Base-by-base conservation (phyloP, 2,113 vertebrate species). In the Pandion haliaetus region DNA sequence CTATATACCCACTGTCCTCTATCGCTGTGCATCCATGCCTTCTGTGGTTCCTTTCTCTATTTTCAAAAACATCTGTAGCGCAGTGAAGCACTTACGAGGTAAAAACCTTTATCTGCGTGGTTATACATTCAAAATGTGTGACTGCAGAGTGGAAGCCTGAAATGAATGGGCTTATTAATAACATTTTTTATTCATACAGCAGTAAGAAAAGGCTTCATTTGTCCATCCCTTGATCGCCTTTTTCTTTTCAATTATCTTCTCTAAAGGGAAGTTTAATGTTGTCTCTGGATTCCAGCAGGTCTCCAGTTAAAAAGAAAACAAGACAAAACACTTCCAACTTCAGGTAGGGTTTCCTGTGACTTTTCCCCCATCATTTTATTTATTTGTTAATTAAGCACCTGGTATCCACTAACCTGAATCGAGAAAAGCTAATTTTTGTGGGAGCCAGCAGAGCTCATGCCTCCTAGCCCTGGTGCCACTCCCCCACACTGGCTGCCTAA, bases 161-260 rank as follows among this genome's bases (percentile, higher is more conserved):
- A 95, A 95, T 78, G 50, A 94, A 88, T 90, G 50, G 12, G 55
- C 52, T 90, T 90, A 88, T 88, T 95, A 95, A 94, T 73, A 92
- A 70, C 15, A 54, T 54, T 83, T 94, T 95, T 94, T 88, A 90
- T 95, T 96, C 82, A 95, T 88, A 81, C 8, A 58, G 55, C 17
- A 21, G 72, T 74, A 93, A 93, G 55, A 94, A 94, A 86, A 91
- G n/a, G 14, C n/a, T 95, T 83, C 63, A 92, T 90, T 92, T 97
- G 36, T 93, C 92, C 88, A 90, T 70, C 55, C 47, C 44, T 95
- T 95, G 65, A 96, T 88, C 2, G 1, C 65, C 66, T 88, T 93
- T 90, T 93, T 83, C 55, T 92, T 97, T 82, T 93, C 71, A 95
- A 85, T 94, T 96, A 73, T 45, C 25, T 94, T 76, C 80, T 88